Percentiles rank a stretch among this genome's conserved stretches.
Evolutionary conservation across 2,113 vertebrate species (phyloP).

Genomic region (Helogale parvula): DNA sequence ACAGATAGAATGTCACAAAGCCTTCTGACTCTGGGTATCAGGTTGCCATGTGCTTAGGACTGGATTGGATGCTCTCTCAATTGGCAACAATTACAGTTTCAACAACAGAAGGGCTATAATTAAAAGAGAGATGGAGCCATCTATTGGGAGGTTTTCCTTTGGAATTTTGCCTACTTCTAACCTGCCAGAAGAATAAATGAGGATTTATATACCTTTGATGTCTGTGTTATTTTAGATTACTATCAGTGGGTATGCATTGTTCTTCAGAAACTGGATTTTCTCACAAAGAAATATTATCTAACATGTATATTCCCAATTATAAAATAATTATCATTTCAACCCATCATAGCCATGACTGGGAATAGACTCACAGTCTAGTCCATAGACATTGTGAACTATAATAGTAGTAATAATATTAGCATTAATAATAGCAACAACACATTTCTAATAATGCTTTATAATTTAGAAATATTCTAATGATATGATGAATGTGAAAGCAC

Average conservation of each 20-base stretch:
- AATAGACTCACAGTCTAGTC: neutral
- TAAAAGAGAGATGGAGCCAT: neutral
- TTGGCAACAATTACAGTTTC: neutral
- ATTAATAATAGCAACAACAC: neutral
- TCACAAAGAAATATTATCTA: slow-evolving; percentile 16
- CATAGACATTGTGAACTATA: neutral
- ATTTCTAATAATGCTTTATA: neutral
- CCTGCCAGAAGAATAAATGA: neutral
- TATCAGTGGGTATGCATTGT: neutral
- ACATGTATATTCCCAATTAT: neutral
- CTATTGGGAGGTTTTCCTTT: neutral
- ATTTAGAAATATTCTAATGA: neutral
- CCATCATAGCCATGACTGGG: neutral
- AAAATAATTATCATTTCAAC: neutral
- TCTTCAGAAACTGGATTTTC: slow-evolving; percentile 26
- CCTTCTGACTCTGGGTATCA: neutral
- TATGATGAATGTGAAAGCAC: neutral
- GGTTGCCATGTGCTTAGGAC: neutral
- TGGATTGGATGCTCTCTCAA: neutral
- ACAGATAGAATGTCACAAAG: neutral
- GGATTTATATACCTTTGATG: neutral
- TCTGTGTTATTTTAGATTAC: neutral
- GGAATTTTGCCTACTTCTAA: neutral
- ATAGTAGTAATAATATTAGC: neutral
- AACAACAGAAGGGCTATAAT: neutral